A percentile compares a stretch with the other conserved stretches of the same genome.
phyloP scores from a whole-genome alignment of 1,140 invertebrate genomes.

The Drosophila jambulina region DNA sequence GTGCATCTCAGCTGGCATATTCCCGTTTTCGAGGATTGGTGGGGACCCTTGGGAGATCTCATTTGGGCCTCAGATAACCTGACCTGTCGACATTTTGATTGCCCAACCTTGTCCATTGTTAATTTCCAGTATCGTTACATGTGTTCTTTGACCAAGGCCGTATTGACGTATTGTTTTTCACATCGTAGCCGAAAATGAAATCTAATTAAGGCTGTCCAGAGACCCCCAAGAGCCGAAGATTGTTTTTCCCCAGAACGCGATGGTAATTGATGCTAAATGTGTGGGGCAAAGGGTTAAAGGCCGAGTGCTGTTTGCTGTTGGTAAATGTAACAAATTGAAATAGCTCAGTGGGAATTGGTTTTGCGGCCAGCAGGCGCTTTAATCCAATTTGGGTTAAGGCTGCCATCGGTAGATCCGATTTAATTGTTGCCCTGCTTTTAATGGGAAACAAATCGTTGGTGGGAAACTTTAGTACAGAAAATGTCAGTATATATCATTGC shows the following conservation, averaged over 20 bases:
- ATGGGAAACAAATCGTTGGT: background rate
- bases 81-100: slow-evolving; percentile 23
- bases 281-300: slow-evolving; percentile 2
- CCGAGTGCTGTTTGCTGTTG: slow-evolving; percentile 27
- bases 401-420: slow-evolving; percentile 5
- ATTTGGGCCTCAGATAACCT: slow-evolving; percentile 3
- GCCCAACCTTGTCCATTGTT: slow-evolving; percentile 38
- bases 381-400: slow-evolving; percentile 53
- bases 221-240: slow-evolving; percentile 16
- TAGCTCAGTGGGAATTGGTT: slow-evolving; percentile 45
- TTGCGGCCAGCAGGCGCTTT: slow-evolving; percentile 31
- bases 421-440: background rate
- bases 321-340: slow-evolving; percentile 68
- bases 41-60: background rate
- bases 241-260: slow-evolving; percentile 31
- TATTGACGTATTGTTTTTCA: slow-evolving; percentile 53
- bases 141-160: slow-evolving; percentile 18
- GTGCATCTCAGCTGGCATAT: background rate
- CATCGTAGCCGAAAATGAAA: slow-evolving; percentile 54
- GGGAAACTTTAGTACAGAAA: background rate
- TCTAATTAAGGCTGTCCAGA: slow-evolving; percentile 59
- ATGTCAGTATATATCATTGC: background rate
- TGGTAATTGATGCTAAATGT: slow-evolving; percentile 35
- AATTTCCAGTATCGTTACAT: slow-evolving; percentile 32
- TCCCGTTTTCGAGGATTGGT: background rate